Percentiles rank a stretch among this genome's conserved stretches.
These are phyloP conservation scores for Zaprionus vittiger DNA, from an alignment of 1,140 invertebrate genomes.

Conservation along the genomic window DNA sequence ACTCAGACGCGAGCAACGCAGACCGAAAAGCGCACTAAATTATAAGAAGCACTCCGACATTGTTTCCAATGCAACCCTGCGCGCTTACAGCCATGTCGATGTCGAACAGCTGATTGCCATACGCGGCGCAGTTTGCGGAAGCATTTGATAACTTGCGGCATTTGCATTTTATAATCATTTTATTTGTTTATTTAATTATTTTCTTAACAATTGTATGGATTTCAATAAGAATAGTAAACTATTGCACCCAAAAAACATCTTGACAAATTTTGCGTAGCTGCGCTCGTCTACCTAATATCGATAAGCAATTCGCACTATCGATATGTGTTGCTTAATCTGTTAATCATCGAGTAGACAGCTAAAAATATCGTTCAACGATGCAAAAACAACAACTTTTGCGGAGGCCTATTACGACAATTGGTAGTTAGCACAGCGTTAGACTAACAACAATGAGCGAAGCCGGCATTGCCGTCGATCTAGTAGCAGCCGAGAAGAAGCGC, in stretches of 20 bases:
- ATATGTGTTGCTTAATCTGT: not conserved
- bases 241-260: not conserved
- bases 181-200: not conserved
- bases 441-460: slow-evolving; percentile 54
- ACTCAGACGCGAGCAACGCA: slow-evolving; percentile 41
- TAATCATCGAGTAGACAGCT: not conserved
- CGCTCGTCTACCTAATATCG: not conserved
- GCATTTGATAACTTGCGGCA: not conserved
- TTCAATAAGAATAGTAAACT: too few species aligned
- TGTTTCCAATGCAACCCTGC: slow-evolving; percentile 23
- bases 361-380: slow-evolving; percentile 6
- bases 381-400: not conserved
- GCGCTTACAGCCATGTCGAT: slow-evolving; percentile 1
- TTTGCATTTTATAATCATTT: not conserved
- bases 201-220: not conserved
- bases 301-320: not conserved
- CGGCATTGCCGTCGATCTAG: slow-evolving; percentile 48
- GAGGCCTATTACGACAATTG: slow-evolving; percentile 58
- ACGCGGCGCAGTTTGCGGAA: not conserved
- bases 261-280: not conserved
- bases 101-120: not conserved
- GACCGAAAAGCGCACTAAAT: slow-evolving; percentile 49
- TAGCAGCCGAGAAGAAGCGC: slow-evolving; percentile 63
- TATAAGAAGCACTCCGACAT: slow-evolving; percentile 20
- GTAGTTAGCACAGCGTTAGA: not conserved